phyloP scores from a whole-genome alignment of 2,113 vertebrate species.

The Panthera leo region DNA sequence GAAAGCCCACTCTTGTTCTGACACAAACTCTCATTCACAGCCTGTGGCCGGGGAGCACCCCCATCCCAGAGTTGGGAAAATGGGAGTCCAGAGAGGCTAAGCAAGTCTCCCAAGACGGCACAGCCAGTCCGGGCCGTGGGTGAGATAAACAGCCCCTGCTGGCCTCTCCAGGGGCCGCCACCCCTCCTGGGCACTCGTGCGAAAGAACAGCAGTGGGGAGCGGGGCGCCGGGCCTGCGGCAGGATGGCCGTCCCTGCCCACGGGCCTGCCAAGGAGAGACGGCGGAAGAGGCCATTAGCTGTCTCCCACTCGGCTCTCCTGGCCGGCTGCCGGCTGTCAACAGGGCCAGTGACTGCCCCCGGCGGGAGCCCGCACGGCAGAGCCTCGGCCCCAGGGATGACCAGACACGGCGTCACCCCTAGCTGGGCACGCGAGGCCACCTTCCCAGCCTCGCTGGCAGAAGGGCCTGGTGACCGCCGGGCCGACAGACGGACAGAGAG shows the following conservation, averaged over 20 bases:
- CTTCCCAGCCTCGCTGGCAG: neutral
- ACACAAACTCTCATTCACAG: neutral
- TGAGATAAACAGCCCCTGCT: neutral
- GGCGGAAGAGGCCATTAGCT: neutral
- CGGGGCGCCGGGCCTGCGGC: too few relatives aligned
- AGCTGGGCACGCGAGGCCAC: fast-evolving
- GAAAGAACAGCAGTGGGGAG: neutral
- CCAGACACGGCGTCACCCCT: neutral
- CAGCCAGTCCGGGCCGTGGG: neutral
- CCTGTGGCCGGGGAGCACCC: neutral
- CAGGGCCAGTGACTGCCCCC: neutral
- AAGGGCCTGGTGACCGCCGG: neutral
- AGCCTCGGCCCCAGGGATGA: neutral
- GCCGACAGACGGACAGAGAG: neutral
- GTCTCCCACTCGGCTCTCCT: neutral
- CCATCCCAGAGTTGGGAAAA: neutral
- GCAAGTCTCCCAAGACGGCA: neutral
- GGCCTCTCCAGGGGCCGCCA: neutral
- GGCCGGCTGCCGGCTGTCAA: neutral
- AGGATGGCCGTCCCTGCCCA: neutral
- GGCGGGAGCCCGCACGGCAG: fast-evolving
- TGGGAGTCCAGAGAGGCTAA: neutral
- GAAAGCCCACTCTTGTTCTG: neutral
- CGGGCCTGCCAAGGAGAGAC: neutral
- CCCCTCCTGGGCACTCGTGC: too few relatives aligned